A percentile compares a stretch with the other conserved stretches of the same genome.
These are phyloP conservation scores for Caiman crocodilus DNA, from an alignment of 2,797 vertebrate genomes.

Conservation along the genomic window DNA sequence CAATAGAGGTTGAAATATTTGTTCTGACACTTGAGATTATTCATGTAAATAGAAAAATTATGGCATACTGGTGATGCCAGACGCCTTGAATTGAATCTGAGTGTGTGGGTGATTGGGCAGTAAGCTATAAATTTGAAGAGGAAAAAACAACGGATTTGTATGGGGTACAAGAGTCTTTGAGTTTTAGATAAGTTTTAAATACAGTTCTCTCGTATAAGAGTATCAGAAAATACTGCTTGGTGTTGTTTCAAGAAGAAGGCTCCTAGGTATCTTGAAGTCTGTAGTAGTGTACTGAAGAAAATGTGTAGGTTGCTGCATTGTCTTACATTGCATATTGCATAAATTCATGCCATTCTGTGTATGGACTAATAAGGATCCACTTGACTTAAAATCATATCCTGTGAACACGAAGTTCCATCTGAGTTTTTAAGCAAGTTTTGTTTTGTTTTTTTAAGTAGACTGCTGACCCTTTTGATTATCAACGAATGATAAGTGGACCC, in stretches of 20 bases:
- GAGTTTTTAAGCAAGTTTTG: not conserved
- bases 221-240: not conserved
- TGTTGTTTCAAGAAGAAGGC: not conserved
- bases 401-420: not conserved
- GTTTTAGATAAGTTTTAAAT: constrained; percentile 1
- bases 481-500: constrained; percentile 10
- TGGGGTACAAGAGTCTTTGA: not conserved
- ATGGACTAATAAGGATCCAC: not conserved
- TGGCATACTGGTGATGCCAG: constrained; percentile 50
- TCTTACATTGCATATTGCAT: not conserved
- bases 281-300: not conserved
- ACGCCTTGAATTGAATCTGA: constrained; percentile 71
- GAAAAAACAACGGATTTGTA: not conserved
- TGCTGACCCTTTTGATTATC: constrained; percentile 23
- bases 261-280: not conserved
- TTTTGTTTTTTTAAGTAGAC: not conserved
- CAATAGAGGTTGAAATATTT: constrained; percentile 61
- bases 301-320: not conserved
- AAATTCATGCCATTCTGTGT: not conserved
- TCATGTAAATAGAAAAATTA: constrained; percentile 76
- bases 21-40: constrained; percentile 73
- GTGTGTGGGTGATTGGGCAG: constrained; percentile 46
- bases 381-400: not conserved
- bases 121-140: constrained; percentile 47
- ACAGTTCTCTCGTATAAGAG: accelerated